Evolutionary conservation across 2,888 invertebrate genomes (phyloP), one percentile per base, ranked within the genome.

Genomic region (Notodonta ziczac): DNA sequence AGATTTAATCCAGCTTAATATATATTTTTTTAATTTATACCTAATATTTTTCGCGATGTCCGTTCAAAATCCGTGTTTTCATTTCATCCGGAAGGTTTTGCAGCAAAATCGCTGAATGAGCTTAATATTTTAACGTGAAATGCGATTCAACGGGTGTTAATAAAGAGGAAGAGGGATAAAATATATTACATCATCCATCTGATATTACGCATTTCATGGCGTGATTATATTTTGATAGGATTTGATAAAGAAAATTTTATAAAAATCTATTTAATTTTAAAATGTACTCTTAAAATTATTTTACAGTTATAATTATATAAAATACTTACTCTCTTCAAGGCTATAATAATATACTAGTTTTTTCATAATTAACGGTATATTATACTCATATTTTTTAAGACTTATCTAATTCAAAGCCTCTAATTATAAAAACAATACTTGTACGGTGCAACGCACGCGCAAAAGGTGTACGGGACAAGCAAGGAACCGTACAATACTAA

Each of bases 41-140:
- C 69, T 69, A 64, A 70, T 69, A 76, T 66, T 32, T 59, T 75
- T 70, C 65, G 59, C 56, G 61, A 52, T 57, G 39, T 61, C 56
- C 65, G 58, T 7, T 44, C n/a, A 57, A 64, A 63, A 61, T 39
- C 64, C 60, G 63, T 63, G 57, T 71, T 73, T 73, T 69, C 69
- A 69, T 73, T 69, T 73, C 59, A 69, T 42, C 52, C 61, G 66
- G 63, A 76, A 67, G 65, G 12, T 13, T 39, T 66, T 73, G 63
- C 48, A 54, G 54, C 53, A 59, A 58, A 72, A 64, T 59, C 59
- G 63, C 69, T 61, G 69, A 71, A 70, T 68, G 56, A 70, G 70
- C 69, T 74, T 79, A 74, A 78, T 73, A 76, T 73, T 72, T 73
- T 72, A 71, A 67, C 67, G 68, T 69, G 61, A 60, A 68, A 71